phyloP scores from a whole-genome alignment of 2,888 invertebrate species.

The Stegophylla sp. region DNA sequence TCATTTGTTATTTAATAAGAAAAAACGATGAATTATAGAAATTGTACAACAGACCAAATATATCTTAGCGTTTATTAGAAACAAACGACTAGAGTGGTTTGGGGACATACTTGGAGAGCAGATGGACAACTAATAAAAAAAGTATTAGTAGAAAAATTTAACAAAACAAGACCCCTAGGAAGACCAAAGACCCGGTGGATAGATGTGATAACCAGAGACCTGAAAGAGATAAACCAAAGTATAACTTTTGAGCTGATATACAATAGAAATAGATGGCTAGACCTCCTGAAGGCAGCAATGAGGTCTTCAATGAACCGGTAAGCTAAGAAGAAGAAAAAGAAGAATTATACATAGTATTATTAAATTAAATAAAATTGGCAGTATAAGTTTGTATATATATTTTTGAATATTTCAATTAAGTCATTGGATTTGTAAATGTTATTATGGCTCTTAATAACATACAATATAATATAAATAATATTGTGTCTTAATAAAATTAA shows the following conservation, averaged over 20 bases:
- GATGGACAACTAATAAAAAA: slow-evolving; percentile 14
- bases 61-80: slow-evolving; percentile 7
- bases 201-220: slow-evolving; percentile 1
- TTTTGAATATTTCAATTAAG: too few relatives aligned
- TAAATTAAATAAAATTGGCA: too few relatives aligned
- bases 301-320: slow-evolving; percentile 16
- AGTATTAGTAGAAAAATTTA: neutral
- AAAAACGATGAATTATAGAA: neutral
- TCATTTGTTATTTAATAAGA: too few relatives aligned
- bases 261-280: slow-evolving; percentile 23
- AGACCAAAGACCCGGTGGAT: slow-evolving; percentile 17
- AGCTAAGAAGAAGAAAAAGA: slow-evolving; percentile 32
- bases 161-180: slow-evolving; percentile 9
- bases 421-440: too few relatives aligned
- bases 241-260: slow-evolving; percentile 17
- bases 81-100: neutral
- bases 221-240: neutral
- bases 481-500: too few relatives aligned
- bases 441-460: too few relatives aligned
- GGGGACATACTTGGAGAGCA: neutral
- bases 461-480: too few relatives aligned
- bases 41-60: too few relatives aligned
- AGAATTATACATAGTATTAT: too few relatives aligned
- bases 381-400: too few relatives aligned
- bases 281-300: slow-evolving; percentile 31